Evolutionary conservation across 1,140 invertebrate genomes (phyloP), one percentile per base, ranked within the genome.

Genomic region (Contarinia nasturtii): DNA sequence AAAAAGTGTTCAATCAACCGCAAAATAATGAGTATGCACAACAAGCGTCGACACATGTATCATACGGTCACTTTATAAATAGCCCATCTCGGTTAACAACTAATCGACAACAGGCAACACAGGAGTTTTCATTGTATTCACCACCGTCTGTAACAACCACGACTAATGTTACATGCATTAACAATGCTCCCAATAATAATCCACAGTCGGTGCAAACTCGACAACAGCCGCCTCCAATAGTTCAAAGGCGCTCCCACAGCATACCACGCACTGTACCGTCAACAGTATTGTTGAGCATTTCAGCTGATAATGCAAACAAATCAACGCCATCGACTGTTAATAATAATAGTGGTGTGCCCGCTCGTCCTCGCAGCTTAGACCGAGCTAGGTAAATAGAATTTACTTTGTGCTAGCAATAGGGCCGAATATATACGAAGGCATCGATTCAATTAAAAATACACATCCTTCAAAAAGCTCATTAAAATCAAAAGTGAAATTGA

Each of bases 191-290:
- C 43, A 33, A 33, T 12, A 12, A 17, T 17, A 22, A 19, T 19
- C 19, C 10, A 15, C 19, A 19, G 19, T 20, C 15, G 19, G 10
- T 2, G 10, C 41, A 42, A 42, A 14, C 7, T 17, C 41, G 8
- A 27, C 40, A 42, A 15, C 37, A 47, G 10, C 15, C 21, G 38
- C 33, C 17, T 17, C 59, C 59, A 0, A 46, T 52, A n/a, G 59
- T 63, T 17, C 61, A 61, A 0, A 45, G 61, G 0, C 51, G 61
- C 10, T 63, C 61, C 0, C 60, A 63, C 21, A 63, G 61, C 44
- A 63, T 60, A 8, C 61, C 60, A 1, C 56, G 17, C 47, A 50
- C 45, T 22, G 40, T 52, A 33, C 15, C 44, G 44, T 27, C 27
- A 27, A 10, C 27, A 38, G n/a, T 11, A 17, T 36, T 21, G 12